These are phyloP conservation scores for Eristalis tenax DNA, from an alignment of 2,888 invertebrate genomes.

Conservation along the genomic window DNA sequence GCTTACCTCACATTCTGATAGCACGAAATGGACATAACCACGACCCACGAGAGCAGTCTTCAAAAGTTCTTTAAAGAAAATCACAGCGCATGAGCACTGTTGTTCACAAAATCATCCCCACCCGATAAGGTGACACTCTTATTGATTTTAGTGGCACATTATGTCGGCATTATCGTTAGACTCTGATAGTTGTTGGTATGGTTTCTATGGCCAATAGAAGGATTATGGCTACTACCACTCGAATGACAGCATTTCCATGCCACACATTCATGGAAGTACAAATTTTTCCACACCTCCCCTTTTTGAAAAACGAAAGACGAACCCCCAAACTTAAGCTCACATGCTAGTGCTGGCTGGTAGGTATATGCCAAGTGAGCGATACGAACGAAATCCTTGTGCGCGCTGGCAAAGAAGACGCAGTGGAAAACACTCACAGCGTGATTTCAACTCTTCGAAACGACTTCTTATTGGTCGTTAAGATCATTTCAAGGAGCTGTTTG, in stretches of 20 bases:
- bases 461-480: constrained; percentile 77
- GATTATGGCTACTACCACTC: constrained; percentile 72
- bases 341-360: constrained; percentile 8
- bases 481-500: constrained; percentile 72
- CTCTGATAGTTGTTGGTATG: constrained; percentile 76
- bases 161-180: constrained; percentile 81
- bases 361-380: constrained; percentile 39
- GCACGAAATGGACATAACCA: not conserved
- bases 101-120: constrained; percentile 30
- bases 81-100: constrained; percentile 66
- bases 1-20: constrained; percentile 47
- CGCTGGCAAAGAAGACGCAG: constrained; percentile 64
- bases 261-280: constrained; percentile 65
- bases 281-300: constrained; percentile 60
- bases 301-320: constrained; percentile 3
- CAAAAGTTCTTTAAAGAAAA: constrained; percentile 47
- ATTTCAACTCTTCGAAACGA: constrained; percentile 73
- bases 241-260: constrained; percentile 65
- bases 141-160: constrained; percentile 81
- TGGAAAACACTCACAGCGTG: constrained; percentile 68
- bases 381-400: constrained; percentile 57
- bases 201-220: constrained; percentile 71
- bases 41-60: constrained; percentile 17
- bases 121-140: constrained; percentile 74
- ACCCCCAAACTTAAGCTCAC: constrained; percentile 13